Evolutionary conservation across 2,797 vertebrate species (phyloP), one percentile per base, ranked within the genome.

Genomic region (Vultur gryphus): DNA sequence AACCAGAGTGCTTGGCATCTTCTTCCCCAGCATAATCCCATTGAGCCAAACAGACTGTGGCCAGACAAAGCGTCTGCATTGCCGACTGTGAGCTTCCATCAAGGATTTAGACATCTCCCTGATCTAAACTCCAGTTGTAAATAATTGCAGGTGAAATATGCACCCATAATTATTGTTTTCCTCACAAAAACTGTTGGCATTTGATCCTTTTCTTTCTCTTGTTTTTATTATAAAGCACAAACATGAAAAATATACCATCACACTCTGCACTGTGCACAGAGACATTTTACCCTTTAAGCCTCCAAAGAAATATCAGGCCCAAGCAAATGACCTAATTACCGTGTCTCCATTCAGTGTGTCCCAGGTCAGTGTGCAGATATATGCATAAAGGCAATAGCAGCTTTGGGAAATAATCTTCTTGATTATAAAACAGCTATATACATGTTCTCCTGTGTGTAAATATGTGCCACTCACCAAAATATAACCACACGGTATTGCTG

Each of bases 251-350:
- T 1, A 66, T 9, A 58, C 28, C 55, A 33, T 58, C 58, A 3
- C 58, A 7, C 39, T 54, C 75, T 55, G 65, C 84, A 54, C 86
- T 31, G 69, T 87, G 78, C 48, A 26, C 61, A 46, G 77, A 70
- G 72, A 64, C 39, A n/a, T 94, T 91, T 91, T n/a, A 51, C 71
- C 95, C 85, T 95, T 85, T 77, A 73, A 92, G 89, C 92, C 93
- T 94, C 86, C 84, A 57, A 90, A 91, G 93, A 85, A 96, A 82
- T 66, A 92, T 33, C 70, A 87, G 91, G 80, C 67, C 94, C 82
- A 31, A 94, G 77, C 81, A 97, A 93, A 88, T 41, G 92, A 93
- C 95, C 95, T 73, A 84, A 66, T 94, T 95, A 71, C 71, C 23
- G 75, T 69, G 71, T 78, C 46, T 91, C 84, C 78, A 39, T 65